Evolutionary conservation across 2,888 invertebrate genomes (phyloP), one percentile per base, ranked within the genome.

Genomic region (Netelia inedita): DNA sequence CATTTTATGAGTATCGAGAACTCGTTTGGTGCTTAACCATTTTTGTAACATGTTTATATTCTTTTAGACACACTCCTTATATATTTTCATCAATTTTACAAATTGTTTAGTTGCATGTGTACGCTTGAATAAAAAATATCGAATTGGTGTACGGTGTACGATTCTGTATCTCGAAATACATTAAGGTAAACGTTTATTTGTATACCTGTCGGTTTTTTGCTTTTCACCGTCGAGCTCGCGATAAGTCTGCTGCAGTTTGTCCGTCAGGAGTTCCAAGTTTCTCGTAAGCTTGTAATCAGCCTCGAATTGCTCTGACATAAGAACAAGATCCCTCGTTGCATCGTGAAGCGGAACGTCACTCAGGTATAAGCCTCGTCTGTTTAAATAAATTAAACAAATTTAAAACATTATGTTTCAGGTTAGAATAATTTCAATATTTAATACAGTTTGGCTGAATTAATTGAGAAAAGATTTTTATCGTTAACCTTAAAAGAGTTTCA

Each of bases 311-410:
- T 99, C 99, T 8, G 98, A 98, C 95, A 99, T 97, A 89, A 99
- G 95, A 8, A 99, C 98, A 91, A 99, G 95, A 94, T 99, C 99
- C 82, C 99, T 95, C 2, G 99, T 99, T 1, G 99, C 98, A 93
- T 99, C 99, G 92, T 99, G 99, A 21, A 99, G 95, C 1, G 99
- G 99, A 86, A 99, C 98, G 94, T 99, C 99, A 83, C 98, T 98
- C 90, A 99, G 96, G 94, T 97, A 98, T 35, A 99, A 95, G 1
- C 98, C 98, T 73, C 98, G 96, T 88, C 98, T 98, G 92, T 53
- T 94, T 86, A 80, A 57, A 8, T 53, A 10, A 78, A 66, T 8
- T 59, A 66, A 28, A 41, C 43, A n/a, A 35, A 53, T 43, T 6
- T 50, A 9, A 65, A 63, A 53, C 16, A 63, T 65, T 1, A 53